Evolutionary conservation across 2,888 invertebrate genomes (phyloP), one percentile per base, ranked within the genome.

Genomic region (Brassicogethes aeneus): DNA sequence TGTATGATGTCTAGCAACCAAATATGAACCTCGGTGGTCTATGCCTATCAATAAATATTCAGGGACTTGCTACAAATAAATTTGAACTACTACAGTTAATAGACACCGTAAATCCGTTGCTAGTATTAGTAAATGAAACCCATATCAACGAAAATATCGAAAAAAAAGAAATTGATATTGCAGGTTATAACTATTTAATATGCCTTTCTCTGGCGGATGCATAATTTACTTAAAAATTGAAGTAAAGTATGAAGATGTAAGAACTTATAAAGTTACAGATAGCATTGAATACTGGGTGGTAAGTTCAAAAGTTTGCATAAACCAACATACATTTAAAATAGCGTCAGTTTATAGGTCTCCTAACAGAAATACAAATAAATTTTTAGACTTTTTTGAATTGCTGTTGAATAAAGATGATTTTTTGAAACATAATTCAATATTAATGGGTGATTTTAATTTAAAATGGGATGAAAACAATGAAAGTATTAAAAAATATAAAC

Each of bases 131-230:
- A 5, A 23, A 23, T 23, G 23, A 23, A 23, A 23, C 23, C 10
- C 23, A 23, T 23, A 23, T 23, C 10, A 23, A 5, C 5, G 23
- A 23, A 23, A 10, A 23, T 23, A 10, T 23, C 23, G 23, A 23
- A 23, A 23, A 23, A 23, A 23, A 23, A 23, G 23, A 23, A 23
- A 23, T 23, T 23, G 23, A 23, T 23, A 23, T 23, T 23, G 7
- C 23, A 23, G 23, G 23, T 23, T 23, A 23, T 23, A 23, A 23
- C 23, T 23, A 23, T 23, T 23, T 23, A 23, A 23, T 23, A 23
- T 23, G 23, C 23, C 23, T 23, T 23, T 23, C 23, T 23, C 23
- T 23, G 23, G 23, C 23, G 23, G 23, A 10, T 23, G 23, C 23
- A 23, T 23, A 23, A 23, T 23, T 7, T 23, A 23, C 23, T 23